These are phyloP conservation scores for Poeciliopsis turrubarensis DNA, from an alignment of 2,113 vertebrate genomes.

Conservation along the genomic window DNA sequence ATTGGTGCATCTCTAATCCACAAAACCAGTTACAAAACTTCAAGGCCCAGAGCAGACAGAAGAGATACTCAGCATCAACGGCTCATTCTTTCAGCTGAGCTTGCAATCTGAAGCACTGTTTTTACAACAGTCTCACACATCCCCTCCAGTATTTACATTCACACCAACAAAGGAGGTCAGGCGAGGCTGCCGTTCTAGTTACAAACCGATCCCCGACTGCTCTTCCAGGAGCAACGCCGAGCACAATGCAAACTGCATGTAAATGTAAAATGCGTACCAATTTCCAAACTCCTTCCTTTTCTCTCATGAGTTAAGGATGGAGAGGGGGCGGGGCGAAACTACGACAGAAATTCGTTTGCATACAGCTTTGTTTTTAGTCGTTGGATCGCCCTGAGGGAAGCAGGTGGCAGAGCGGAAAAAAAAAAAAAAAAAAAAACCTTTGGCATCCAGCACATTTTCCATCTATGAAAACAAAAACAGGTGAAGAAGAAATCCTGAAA, in stretches of 20 bases:
- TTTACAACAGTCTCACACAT: background rate
- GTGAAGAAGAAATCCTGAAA: background rate
- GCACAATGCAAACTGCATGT: slow-evolving; percentile 50
- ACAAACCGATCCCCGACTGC: background rate
- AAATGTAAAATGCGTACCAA: slow-evolving; percentile 28
- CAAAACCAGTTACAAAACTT: background rate
- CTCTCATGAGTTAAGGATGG: slow-evolving; percentile 31
- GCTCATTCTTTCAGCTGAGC: background rate
- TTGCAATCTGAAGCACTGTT: background rate
- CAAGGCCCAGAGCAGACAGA: background rate
- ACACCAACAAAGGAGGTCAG: background rate
- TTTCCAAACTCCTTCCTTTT: background rate
- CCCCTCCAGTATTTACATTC: background rate
- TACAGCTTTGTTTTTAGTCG: slow-evolving; percentile 68
- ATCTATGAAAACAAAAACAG: background rate
- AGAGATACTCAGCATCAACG: background rate
- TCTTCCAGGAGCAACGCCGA: background rate
- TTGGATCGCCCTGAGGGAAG: slow-evolving; percentile 49
- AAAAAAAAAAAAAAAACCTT: background rate
- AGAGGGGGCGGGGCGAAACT: background rate
- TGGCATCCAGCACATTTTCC: background rate
- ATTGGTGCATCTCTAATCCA: too few species aligned
- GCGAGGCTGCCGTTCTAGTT: background rate
- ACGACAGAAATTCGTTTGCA: slow-evolving; percentile 63
- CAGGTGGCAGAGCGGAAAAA: slow-evolving; percentile 48